Conservation (phyloP, 92 coral and sea anemone genomes). For the Scolanthus callimorphus region DNA sequence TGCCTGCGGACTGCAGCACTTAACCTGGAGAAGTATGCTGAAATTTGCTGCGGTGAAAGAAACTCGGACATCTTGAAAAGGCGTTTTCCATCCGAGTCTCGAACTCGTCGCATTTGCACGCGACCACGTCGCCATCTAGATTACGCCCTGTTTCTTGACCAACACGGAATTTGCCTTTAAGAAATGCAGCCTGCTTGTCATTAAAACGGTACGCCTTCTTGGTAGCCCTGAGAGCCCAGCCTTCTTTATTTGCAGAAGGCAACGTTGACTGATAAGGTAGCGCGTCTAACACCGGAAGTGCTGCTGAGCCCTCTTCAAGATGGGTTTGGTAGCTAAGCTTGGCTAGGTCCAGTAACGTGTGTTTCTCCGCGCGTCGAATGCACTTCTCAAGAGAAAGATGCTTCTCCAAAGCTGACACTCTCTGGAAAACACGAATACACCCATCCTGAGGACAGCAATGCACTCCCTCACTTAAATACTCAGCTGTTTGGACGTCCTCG, state of each 20-base stretch:
- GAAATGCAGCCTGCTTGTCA: constrained; percentile 29
- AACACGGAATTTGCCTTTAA: constrained; percentile 24
- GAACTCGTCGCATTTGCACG: constrained; percentile 25
- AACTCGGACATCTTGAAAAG: constrained; percentile 9
- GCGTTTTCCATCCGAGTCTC: constrained; percentile 14
- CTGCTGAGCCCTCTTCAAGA: constrained; percentile 38
- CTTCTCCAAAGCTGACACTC: constrained; percentile 35
- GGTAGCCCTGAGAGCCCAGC: constrained; percentile 28
- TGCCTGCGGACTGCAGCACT: constrained; percentile 4
- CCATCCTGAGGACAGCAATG: constrained; percentile 62
- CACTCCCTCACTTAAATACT: no score
- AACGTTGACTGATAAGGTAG: neutral
- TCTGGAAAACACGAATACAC: constrained; percentile 46
- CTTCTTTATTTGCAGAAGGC: constrained; percentile 9
- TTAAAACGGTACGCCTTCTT: constrained; percentile 30
- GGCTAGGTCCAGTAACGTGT: constrained; percentile 45
- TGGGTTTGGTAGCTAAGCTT: constrained; percentile 26
- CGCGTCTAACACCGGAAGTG: constrained; percentile 2
- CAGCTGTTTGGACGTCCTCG: no score
- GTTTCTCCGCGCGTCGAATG: constrained; percentile 31
- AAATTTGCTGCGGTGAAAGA: neutral
- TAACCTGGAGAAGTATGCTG: constrained; percentile 12
- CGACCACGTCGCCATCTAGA: constrained; percentile 21
- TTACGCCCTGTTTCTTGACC: constrained; percentile 35
- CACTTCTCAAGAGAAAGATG: constrained; percentile 53